Evolutionary conservation across 2,888 invertebrate species (phyloP).

Genomic region (Drosophila austrosaltans): DNA sequence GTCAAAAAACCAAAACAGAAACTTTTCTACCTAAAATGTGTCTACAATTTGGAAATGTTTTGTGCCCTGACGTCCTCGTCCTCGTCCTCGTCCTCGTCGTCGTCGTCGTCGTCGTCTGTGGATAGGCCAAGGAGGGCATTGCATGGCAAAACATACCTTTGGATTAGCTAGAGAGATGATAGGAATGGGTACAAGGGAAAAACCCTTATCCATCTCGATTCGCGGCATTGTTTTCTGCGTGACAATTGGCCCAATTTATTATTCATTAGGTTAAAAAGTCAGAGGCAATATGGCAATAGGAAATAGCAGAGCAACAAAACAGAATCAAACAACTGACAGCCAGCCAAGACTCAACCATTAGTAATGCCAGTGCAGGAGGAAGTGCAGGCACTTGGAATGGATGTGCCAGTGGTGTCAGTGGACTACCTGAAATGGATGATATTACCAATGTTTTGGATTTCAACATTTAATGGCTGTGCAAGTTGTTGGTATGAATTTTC

Average conservation of each 20-base stretch:
- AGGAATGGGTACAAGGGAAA: conserved; percentile 15
- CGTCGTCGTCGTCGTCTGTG: too few species aligned
- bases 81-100: too few species aligned
- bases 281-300: conserved; percentile 56
- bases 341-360: conserved; percentile 70
- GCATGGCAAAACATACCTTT: too few species aligned
- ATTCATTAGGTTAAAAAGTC: conserved; percentile 81
- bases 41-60: conserved; percentile 72
- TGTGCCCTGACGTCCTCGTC: conserved; percentile 28
- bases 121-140: not conserved
- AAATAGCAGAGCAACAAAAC: conserved; percentile 32
- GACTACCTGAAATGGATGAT: conserved; percentile 18
- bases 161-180: not conserved
- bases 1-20: conserved; percentile 17
- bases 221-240: conserved; percentile 73
- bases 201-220: conserved; percentile 57
- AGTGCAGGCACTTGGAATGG: conserved; percentile 25
- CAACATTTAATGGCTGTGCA: conserved; percentile 46
- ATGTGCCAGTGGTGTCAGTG: not conserved
- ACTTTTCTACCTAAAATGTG: conserved; percentile 58
- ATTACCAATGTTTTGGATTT: conserved; percentile 24
- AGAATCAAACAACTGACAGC: conserved; percentile 62
- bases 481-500: conserved; percentile 38
- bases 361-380: conserved; percentile 44
- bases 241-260: conserved; percentile 82